phyloP scores from a whole-genome alignment of 2,888 invertebrate genomes.

The Gastracanthus pulcherrimus region DNA sequence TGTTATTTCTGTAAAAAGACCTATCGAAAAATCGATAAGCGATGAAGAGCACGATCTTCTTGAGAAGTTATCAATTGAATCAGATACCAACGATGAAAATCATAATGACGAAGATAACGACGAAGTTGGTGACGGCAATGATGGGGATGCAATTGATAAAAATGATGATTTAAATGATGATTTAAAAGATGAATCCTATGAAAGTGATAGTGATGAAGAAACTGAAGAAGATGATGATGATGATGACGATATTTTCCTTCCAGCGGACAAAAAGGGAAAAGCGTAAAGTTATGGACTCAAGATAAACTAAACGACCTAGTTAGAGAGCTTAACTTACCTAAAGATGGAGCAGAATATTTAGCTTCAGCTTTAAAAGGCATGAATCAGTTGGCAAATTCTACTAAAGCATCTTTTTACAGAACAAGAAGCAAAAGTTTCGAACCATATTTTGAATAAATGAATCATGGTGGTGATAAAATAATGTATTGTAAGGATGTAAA shows the following conservation, averaged over 20 bases:
- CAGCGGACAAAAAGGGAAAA: background rate
- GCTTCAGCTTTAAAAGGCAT: background rate
- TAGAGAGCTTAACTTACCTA: background rate
- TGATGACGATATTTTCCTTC: background rate
- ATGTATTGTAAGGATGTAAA: background rate
- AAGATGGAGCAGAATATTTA: slow-evolving; percentile 5
- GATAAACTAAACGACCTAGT: background rate
- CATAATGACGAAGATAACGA: background rate
- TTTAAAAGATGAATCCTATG: background rate
- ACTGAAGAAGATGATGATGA: background rate
- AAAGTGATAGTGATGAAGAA: background rate
- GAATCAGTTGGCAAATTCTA: background rate
- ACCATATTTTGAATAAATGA: background rate
- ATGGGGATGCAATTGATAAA: no score
- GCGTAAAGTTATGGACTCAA: background rate
- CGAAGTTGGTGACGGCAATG: no score
- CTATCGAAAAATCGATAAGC: no score
- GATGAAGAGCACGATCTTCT: background rate
- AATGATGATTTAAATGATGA: no score
- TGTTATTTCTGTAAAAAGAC: no score
- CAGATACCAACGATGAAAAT: background rate
- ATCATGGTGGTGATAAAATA: background rate
- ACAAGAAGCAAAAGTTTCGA: background rate
- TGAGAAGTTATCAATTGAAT: background rate
- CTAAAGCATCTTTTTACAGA: background rate